Percentiles rank a stretch among this genome's conserved stretches.
Conservation (phyloP, 2,797 vertebrate species). For the Sylvilagus floridanus region DNA sequence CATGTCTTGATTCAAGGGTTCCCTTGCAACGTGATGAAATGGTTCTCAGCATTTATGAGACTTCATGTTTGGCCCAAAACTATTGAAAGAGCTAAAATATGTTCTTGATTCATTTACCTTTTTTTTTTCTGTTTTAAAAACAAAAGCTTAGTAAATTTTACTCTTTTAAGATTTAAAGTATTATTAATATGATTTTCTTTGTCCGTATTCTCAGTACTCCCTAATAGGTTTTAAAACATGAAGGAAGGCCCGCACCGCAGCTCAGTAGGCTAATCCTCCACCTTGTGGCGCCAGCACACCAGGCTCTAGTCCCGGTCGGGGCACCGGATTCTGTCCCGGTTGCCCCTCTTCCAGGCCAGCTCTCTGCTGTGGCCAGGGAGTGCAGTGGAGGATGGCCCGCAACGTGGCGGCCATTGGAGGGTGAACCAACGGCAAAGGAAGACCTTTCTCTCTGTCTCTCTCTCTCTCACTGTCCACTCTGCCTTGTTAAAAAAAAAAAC, state of each 20-base stretch:
- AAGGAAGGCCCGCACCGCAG: background rate
- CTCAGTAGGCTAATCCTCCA: no score
- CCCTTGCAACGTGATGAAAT: background rate
- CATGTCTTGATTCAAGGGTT: background rate
- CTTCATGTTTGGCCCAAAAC: background rate
- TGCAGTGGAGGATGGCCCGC: no score
- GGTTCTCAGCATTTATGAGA: conserved; percentile 23
- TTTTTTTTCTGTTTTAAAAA: conserved; percentile 47
- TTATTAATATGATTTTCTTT: background rate
- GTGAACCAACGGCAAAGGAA: no score
- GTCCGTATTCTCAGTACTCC: background rate
- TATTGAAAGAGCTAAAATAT: background rate
- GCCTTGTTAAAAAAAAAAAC: no score
- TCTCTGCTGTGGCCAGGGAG: no score
- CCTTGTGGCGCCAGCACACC: no score
- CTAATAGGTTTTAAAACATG: conserved; percentile 2
- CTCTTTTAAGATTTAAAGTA: background rate
- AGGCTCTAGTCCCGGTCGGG: no score
- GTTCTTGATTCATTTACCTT: background rate
- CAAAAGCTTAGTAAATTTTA: conserved; percentile 47
- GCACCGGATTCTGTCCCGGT: no score
- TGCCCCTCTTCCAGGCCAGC: no score
- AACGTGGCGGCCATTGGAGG: no score
- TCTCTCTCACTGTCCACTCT: no score
- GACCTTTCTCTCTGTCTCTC: no score